phyloP scores from a whole-genome alignment of 2,888 invertebrate species.

The Synergus gifuensis region DNA sequence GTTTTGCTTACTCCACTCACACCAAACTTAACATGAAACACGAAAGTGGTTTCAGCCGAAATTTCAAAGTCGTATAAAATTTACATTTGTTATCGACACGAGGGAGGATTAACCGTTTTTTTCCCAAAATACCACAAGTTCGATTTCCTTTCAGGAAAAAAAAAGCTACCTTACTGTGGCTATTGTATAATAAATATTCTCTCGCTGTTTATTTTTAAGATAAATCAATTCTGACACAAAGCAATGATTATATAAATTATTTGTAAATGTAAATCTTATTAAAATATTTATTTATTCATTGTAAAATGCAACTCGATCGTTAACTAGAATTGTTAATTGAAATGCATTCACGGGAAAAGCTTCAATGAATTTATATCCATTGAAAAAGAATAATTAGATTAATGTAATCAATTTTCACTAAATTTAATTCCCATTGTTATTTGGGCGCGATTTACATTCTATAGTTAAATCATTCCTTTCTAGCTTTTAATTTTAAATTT shows the following conservation, averaged over 20 bases:
- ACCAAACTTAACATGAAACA: slow-evolving; percentile 12
- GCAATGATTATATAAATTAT: not conserved
- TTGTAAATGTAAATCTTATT: not conserved
- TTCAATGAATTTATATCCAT: not conserved
- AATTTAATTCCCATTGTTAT: not conserved
- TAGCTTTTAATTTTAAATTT: not conserved
- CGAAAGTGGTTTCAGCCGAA: slow-evolving; percentile 16
- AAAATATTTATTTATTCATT: not conserved
- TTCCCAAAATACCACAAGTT: not conserved
- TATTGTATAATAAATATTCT: not conserved
- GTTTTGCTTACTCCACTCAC: not conserved
- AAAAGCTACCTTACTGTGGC: not conserved
- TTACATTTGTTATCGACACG: slow-evolving; percentile 11
- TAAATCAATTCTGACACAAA: not conserved
- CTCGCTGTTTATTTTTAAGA: not conserved
- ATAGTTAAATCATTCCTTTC: not conserved
- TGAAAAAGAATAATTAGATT: not conserved
- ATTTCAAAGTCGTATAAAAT: slow-evolving; percentile 22
- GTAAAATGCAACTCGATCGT: not conserved
- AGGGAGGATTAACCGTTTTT: not conserved
- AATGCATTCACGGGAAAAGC: not conserved
- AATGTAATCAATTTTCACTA: not conserved
- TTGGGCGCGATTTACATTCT: not conserved
- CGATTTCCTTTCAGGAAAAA: not conserved
- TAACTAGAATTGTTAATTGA: not conserved